These are phyloP conservation scores for Acanthopagrus latus DNA, from an alignment of 2,797 vertebrate genomes.

Conservation along the genomic window DNA sequence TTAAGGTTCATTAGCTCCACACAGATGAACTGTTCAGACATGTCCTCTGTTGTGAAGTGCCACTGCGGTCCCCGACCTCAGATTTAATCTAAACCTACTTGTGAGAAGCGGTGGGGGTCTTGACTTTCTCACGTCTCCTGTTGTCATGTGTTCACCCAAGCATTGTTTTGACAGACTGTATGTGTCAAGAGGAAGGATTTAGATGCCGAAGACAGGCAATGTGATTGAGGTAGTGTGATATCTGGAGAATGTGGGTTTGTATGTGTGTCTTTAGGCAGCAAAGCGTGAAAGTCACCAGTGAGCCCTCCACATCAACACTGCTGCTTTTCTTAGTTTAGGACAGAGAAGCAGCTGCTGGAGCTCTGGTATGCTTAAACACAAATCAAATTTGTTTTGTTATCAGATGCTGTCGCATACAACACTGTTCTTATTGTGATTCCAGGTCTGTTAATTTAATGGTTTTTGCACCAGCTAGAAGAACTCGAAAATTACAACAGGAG, in stretches of 20 bases:
- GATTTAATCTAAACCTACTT: slow-evolving; percentile 27
- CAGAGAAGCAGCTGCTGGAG: not conserved
- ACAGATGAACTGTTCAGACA: slow-evolving; percentile 18
- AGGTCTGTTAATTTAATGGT: not conserved
- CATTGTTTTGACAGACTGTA: slow-evolving; percentile 17
- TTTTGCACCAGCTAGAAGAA: slow-evolving; percentile 1
- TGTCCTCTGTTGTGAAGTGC: slow-evolving; percentile 28
- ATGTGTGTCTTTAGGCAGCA: slow-evolving; percentile 34
- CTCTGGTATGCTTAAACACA: slow-evolving; percentile 3
- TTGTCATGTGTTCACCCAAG: slow-evolving; percentile 31
- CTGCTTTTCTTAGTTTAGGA: slow-evolving; percentile 19
- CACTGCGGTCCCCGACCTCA: slow-evolving; percentile 28
- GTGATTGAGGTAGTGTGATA: slow-evolving; percentile 30
- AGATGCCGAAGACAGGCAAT: slow-evolving; percentile 23
- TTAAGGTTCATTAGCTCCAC: slow-evolving; percentile 42
- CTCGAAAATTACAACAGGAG: not conserved
- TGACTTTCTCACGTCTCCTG: slow-evolving; percentile 45
- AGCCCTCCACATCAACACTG: slow-evolving; percentile 20
- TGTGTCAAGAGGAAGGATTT: slow-evolving; percentile 19
- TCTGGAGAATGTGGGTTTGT: slow-evolving; percentile 16
- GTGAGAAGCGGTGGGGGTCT: not conserved
- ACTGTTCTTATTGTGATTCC: not conserved
- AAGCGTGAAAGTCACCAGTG: slow-evolving; percentile 49
- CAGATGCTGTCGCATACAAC: not conserved
- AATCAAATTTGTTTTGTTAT: not conserved